Conservation (phyloP, 2,797 vertebrate species). For the Tenualosa ilisha region DNA sequence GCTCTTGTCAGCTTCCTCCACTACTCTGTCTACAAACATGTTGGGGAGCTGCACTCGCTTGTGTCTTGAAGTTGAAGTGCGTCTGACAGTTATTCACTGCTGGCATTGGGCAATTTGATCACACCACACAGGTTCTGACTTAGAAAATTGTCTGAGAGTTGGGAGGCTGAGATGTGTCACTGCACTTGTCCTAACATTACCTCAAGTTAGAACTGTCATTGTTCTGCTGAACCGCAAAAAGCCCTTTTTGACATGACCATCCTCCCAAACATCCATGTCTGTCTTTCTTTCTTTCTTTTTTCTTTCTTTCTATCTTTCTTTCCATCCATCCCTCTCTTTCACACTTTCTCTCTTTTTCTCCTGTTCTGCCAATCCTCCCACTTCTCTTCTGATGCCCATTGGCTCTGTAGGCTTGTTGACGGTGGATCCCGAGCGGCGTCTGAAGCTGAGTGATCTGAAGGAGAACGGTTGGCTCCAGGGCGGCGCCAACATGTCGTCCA, state of each 20-base stretch:
- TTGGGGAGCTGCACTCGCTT: background rate
- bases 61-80: background rate
- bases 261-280: background rate
- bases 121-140: constrained; percentile 2
- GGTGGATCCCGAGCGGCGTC: constrained; percentile 83
- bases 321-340: background rate
- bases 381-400: background rate
- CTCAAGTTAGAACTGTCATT: background rate
- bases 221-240: background rate
- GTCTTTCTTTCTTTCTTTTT: background rate
- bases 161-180: background rate
- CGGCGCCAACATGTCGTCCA: constrained; percentile 85
- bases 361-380: background rate
- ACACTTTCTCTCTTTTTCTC: background rate
- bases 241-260: background rate
- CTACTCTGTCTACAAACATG: background rate
- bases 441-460: constrained; percentile 85
- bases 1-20: background rate
- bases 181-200: background rate
- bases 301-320: background rate
- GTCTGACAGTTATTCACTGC: background rate
- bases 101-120: constrained; percentile 4
- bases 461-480: constrained; percentile 90
- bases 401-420: constrained; percentile 81
- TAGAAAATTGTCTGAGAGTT: background rate